Conservation (phyloP, 2,797 vertebrate genomes). For the Galagoides demidoff region DNA sequence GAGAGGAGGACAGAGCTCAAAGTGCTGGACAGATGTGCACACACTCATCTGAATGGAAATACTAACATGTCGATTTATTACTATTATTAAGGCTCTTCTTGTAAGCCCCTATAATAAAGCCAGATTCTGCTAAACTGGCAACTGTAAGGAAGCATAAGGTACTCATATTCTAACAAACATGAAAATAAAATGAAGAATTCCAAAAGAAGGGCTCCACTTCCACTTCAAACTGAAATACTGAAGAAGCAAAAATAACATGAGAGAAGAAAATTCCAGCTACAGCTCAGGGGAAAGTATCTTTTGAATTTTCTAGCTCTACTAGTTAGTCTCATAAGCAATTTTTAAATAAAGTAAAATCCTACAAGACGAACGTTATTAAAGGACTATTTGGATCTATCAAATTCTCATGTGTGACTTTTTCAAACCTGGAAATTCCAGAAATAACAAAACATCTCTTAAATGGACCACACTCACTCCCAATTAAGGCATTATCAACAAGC, state of each 20-base stretch:
- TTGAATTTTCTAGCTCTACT: conserved; percentile 54
- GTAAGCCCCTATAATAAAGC: conserved; percentile 30
- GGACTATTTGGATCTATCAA: conserved; percentile 45
- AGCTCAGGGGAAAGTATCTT: conserved; percentile 46
- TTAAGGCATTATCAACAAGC: conserved; percentile 33
- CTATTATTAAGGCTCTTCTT: conserved; percentile 49
- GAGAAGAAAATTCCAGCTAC: conserved; percentile 45
- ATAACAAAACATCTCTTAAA: conserved; percentile 63
- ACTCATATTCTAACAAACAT: conserved; percentile 40
- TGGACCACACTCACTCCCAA: conserved; percentile 60
- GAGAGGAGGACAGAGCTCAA: conserved; percentile 56
- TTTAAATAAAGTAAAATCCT: conserved; percentile 73
- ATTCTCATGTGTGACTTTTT: conserved; percentile 65
- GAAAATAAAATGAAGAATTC: conserved; percentile 69
- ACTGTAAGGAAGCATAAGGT: conserved; percentile 39
- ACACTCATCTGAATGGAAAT: conserved; percentile 52
- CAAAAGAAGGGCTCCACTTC: conserved; percentile 45
- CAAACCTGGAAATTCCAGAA: conserved; percentile 65
- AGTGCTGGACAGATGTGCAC: conserved; percentile 61
- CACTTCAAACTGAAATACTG: conserved; percentile 65
- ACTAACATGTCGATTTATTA: conserved; percentile 67
- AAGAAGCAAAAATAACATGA: conserved; percentile 55
- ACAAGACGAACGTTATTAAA: conserved; percentile 54
- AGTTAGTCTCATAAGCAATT: conserved; percentile 59
- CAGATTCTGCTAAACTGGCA: conserved; percentile 41